These are phyloP conservation scores for Heliothis subflexa DNA, from an alignment of 1,140 invertebrate species.

Conservation along the genomic window DNA sequence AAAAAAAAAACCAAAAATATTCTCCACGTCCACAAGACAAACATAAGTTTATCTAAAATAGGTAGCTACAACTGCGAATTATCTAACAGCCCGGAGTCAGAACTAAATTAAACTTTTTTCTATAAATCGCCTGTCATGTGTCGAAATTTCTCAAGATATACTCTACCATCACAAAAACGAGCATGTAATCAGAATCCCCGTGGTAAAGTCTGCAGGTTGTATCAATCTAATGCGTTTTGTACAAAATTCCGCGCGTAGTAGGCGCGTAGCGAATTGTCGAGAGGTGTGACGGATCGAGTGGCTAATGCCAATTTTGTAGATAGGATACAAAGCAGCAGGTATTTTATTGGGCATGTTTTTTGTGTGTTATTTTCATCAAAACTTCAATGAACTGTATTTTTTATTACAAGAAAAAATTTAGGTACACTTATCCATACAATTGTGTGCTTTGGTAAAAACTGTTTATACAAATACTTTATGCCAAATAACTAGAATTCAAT, in stretches of 20 bases:
- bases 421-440: too few relatives aligned
- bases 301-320: conserved; percentile 28
- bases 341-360: background rate
- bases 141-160: conserved; percentile 16
- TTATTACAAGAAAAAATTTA: too few relatives aligned
- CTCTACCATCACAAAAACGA: conserved; percentile 7
- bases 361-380: background rate
- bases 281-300: conserved; percentile 33
- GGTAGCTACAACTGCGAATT: background rate
- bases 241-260: background rate
- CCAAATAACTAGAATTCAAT: too few relatives aligned
- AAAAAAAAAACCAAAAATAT: conserved; percentile 8
- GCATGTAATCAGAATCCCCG: conserved; percentile 52
- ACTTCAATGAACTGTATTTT: background rate
- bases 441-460: too few relatives aligned
- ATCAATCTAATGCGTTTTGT: background rate
- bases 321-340: background rate
- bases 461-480: too few relatives aligned
- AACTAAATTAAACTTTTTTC: background rate
- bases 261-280: conserved; percentile 11
- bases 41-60: background rate
- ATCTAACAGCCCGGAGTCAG: background rate
- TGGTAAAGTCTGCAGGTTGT: conserved; percentile 48
- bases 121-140: conserved; percentile 32
- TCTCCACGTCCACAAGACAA: too few relatives aligned